Evolutionary conservation across 2,888 invertebrate genomes (phyloP).

Genomic region (Eupithecia subfuscata): DNA sequence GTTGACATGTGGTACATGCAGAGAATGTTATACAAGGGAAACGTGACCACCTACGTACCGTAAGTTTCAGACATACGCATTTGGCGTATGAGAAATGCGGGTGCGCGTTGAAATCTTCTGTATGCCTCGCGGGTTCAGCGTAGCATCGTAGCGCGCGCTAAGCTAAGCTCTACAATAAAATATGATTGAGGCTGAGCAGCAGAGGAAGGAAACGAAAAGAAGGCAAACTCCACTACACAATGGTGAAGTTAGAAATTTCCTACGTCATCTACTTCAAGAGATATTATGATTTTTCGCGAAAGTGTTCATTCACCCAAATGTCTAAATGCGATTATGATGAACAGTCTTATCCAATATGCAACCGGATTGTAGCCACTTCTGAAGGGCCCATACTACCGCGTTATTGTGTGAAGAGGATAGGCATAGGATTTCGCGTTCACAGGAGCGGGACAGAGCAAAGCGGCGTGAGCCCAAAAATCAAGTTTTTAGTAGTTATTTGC

Average conservation of each 20-base stretch:
- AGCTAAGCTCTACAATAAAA: not conserved
- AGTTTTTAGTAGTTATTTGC: too few species aligned
- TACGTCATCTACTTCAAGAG: not conserved
- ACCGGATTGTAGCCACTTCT: not conserved
- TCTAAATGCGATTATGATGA: not conserved
- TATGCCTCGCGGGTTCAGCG: not conserved
- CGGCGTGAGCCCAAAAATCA: too few species aligned
- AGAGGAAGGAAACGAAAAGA: not conserved
- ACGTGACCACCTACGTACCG: slow-evolving; percentile 61
- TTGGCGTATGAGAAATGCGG: not conserved
- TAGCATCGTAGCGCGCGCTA: not conserved
- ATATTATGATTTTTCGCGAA: not conserved
- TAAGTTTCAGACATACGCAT: slow-evolving; percentile 48
- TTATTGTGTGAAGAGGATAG: too few species aligned
- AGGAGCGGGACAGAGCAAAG: too few species aligned
- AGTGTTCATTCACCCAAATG: not conserved
- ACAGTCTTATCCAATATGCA: not conserved
- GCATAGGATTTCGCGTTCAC: too few species aligned
- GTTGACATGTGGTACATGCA: slow-evolving; percentile 78
- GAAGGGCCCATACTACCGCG: too few species aligned
- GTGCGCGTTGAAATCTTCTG: not conserved
- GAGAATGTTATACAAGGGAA: slow-evolving; percentile 63
- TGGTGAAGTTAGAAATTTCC: not conserved
- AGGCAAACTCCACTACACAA: not conserved
- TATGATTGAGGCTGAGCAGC: not conserved